Base-by-base conservation (phyloP, 2,113 vertebrate species). In the Jacana jacana region DNA sequence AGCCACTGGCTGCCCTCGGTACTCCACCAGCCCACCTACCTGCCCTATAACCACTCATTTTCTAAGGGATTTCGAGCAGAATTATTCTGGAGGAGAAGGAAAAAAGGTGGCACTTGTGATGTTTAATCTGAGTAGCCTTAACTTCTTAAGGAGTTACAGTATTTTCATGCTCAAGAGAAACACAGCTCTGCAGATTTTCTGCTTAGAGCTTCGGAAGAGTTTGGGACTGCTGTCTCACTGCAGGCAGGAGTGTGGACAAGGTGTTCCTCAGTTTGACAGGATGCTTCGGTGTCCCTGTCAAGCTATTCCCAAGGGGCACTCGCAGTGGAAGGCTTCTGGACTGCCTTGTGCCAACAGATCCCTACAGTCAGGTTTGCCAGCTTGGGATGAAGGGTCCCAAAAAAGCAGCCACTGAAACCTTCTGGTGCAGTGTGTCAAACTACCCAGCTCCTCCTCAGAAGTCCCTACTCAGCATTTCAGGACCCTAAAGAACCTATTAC, bases 281-380 rank as follows among this genome's bases (percentile, higher is more conserved):
- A 4, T 11, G 17, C 23, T 80, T 42, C 35, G 49, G 37, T 18
- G 77, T 7, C n/a, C 0, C 0, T 4, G 2, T 17, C 39, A 10
- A 58, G 0, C n/a, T 37, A 27, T 52, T 94, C 22, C 60, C 6
- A 4, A 52, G 31, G 31, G 30, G 11, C n/a, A 19, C 19, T 30
- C 49, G 57, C 35, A 48, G 10, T 10, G 10, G 16, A 49, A 54
- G 39, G 35, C 1, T 6, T 23, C 18, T 57, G 39, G 1, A 46
- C 25, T 76, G 81, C 76, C 52, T 31, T 7, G n/a, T 28, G 54
- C 58, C 6, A 1, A 7, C 25, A 87, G 44, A 22, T 10, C 63
- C 57, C 61, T 20, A 6, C 68, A 31, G 4, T 14, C 76, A 60
- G 19, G 7, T 25, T 76, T 58, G 42, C 10, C 79, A 60, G 31